Evolutionary conservation across 2,113 vertebrate genomes (phyloP), one percentile per base, ranked within the genome.

Genomic region (Sinocyclocheilus grahami): DNA sequence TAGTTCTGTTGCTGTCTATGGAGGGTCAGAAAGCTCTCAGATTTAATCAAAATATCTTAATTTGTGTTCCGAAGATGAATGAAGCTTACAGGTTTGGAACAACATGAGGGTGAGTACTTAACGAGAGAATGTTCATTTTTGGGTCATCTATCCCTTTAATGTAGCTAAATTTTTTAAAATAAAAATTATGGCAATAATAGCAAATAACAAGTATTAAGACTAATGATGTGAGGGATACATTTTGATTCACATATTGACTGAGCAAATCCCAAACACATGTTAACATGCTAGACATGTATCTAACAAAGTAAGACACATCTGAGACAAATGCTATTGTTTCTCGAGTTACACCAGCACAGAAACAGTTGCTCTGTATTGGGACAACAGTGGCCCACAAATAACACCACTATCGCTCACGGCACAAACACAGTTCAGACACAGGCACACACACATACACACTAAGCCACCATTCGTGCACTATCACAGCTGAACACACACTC

Each of bases 381-480:
- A 62, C 69, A 46, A 48, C 82, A 82, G 83, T 82, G 84, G 77
- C 48, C 53, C 60, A 81, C 37, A 72, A 78, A 88, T 74, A 69
- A 69, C 55, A 74, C 24, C 78, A 24, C 86, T 58, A 77, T 72
- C 37, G 46, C 85, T 83, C 55, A 79, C 76, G 74, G 84, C 89
- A 62, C 42, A 27, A 53, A 83, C 65, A 69, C 62, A 83, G 63
- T 78, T 89, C 65, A 78, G 77, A 78, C 24, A 69, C 30, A 16
- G 58, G 51, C 51, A 24, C 18, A 42, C 55, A 53, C 82, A 81
- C 22, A 78, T 62, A 53, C 63, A 78, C 75, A 87, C 75, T 85
- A 85, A 89, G 69, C 71, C 60, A 85, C 51, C 39, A 37, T 77
- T 81, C 74, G 53, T 27, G 62, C 42, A 72, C 65, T 58, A 83